These are phyloP conservation scores for Halcyon chelicuti DNA, from an alignment of 2,797 vertebrate genomes.

Conservation along the genomic window DNA sequence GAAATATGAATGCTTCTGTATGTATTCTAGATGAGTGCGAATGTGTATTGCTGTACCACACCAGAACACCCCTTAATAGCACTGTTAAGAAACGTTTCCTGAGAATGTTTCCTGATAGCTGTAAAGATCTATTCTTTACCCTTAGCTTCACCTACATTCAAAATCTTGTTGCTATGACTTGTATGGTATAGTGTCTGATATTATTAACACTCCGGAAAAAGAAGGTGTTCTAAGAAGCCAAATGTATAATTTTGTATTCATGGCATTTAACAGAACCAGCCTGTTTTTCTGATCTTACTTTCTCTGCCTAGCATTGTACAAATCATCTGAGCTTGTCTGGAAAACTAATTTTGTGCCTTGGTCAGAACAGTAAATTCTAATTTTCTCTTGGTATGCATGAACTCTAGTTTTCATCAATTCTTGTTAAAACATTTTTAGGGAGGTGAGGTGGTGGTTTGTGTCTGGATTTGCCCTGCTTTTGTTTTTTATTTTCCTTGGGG, in stretches of 20 bases:
- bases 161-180: background rate
- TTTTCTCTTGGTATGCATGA: background rate
- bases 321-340: background rate
- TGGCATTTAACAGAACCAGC: background rate
- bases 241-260: background rate
- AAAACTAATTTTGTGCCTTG: background rate
- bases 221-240: background rate
- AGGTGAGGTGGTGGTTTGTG: background rate
- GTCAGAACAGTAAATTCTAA: background rate
- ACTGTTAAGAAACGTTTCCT: background rate
- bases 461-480: background rate
- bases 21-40: background rate
- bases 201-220: background rate
- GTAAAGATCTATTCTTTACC: background rate
- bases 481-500: background rate
- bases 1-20: background rate
- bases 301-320: background rate
- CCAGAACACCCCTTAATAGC: background rate
- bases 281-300: background rate
- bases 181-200: background rate
- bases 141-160: background rate
- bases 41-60: background rate
- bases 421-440: background rate
- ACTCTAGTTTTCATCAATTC: background rate
- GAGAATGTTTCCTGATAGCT: background rate